A percentile compares a stretch with the other conserved stretches of the same genome.
Conservation (phyloP, 1,140 invertebrate species). For the Solenopsis fugax region DNA sequence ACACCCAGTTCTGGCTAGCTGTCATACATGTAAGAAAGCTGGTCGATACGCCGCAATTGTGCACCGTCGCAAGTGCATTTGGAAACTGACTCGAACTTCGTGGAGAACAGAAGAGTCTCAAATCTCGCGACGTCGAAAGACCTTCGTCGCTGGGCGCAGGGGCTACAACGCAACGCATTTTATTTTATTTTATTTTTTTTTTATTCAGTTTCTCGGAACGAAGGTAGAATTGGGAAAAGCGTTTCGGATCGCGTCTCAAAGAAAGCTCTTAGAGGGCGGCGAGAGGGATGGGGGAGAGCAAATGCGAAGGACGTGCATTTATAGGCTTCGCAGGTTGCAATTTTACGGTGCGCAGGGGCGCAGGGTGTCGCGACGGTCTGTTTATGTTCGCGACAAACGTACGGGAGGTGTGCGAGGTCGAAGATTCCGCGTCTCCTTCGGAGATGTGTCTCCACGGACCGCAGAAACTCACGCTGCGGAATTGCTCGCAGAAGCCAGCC, state of each 20-base stretch:
- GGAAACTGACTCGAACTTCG: slow-evolving; percentile 27
- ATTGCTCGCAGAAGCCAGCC: background rate
- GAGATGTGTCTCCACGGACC: background rate
- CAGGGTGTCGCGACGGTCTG: slow-evolving; percentile 39
- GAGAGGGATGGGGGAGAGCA: background rate
- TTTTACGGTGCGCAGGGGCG: slow-evolving; percentile 34
- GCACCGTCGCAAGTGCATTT: slow-evolving; percentile 65
- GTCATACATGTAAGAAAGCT: slow-evolving; percentile 65
- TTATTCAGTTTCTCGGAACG: background rate
- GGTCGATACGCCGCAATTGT: slow-evolving; percentile 47
- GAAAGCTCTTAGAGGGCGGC: background rate
- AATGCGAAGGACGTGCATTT: slow-evolving; percentile 41
- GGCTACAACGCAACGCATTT: slow-evolving; percentile 39
- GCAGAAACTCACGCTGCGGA: slow-evolving; percentile 7
- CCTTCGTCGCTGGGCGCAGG: background rate
- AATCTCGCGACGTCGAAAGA: slow-evolving; percentile 20
- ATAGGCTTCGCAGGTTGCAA: slow-evolving; percentile 19
- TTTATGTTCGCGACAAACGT: slow-evolving; percentile 3
- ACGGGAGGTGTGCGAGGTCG: background rate
- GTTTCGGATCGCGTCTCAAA: background rate
- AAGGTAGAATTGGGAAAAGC: background rate
- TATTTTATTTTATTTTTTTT: no score
- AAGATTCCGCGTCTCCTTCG: slow-evolving; percentile 10
- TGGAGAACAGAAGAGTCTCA: slow-evolving; percentile 31
- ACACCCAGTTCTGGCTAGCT: slow-evolving; percentile 68